A percentile compares a stretch with the other conserved stretches of the same genome.
These are phyloP conservation scores for Limnephilus lunatus DNA, from an alignment of 2,888 invertebrate species.

Conservation along the genomic window DNA sequence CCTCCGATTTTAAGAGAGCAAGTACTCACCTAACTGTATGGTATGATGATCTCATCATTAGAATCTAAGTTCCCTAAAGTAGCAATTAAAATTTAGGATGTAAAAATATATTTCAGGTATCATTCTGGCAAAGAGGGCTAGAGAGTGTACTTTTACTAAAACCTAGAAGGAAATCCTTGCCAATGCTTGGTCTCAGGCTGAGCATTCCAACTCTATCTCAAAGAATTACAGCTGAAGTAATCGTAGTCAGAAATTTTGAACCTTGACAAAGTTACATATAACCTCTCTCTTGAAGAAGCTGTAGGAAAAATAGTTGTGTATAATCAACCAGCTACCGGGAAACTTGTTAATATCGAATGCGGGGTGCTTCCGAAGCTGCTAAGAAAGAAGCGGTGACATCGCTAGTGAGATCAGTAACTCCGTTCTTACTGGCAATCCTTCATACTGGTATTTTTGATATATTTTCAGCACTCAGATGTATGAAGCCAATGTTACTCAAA, in stretches of 20 bases:
- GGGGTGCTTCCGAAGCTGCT: slow-evolving; percentile 79
- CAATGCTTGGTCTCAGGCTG: slow-evolving; percentile 80
- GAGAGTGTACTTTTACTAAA: slow-evolving; percentile 78
- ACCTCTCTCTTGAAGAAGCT: slow-evolving; percentile 72
- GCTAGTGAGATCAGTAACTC: slow-evolving; percentile 81
- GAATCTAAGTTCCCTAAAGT: too few relatives aligned
- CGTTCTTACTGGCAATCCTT: slow-evolving; percentile 81
- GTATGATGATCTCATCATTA: slow-evolving; percentile 25
- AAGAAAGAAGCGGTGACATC: slow-evolving; percentile 82
- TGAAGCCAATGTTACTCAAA: slow-evolving; percentile 74
- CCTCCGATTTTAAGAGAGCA: too few relatives aligned
- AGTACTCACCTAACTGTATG: slow-evolving; percentile 69
- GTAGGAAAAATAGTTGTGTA: slow-evolving; percentile 60
- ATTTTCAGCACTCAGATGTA: slow-evolving; percentile 70
- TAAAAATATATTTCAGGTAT: slow-evolving; percentile 57
- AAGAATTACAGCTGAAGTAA: slow-evolving; percentile 80
- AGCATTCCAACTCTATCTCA: slow-evolving; percentile 80
- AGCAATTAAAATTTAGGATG: not conserved
- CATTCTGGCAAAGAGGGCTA: slow-evolving; percentile 74
- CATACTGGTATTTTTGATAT: slow-evolving; percentile 80
- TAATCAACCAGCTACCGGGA: slow-evolving; percentile 49
- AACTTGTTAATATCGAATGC: slow-evolving; percentile 78
- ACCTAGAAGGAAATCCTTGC: slow-evolving; percentile 77
- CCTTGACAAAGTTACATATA: slow-evolving; percentile 69
- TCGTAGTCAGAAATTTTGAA: slow-evolving; percentile 81